phyloP scores from a whole-genome alignment of 1,140 invertebrate species.

The Bicyclus anynana region DNA sequence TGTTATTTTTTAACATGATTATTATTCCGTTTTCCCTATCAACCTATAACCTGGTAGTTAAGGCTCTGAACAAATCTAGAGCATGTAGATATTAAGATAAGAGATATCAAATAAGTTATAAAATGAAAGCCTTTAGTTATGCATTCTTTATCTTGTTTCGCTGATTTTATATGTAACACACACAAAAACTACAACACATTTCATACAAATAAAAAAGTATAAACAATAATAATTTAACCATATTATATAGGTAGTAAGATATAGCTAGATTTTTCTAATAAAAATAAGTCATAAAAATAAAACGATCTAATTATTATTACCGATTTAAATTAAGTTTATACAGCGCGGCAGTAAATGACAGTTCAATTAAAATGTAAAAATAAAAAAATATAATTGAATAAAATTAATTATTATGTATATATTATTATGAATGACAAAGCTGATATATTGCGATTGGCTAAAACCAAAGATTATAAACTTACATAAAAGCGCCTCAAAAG shows the following conservation, averaged over 20 bases:
- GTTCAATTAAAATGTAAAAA: conserved; percentile 16
- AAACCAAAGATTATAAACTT: conserved; percentile 24
- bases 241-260: background rate
- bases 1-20: too few relatives aligned
- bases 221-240: background rate
- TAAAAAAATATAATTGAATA: conserved; percentile 25
- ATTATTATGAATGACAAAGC: conserved; percentile 21
- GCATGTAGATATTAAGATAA: too few relatives aligned
- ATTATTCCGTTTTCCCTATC: too few relatives aligned
- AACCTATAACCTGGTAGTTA: too few relatives aligned
- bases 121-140: too few relatives aligned
- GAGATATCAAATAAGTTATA: too few relatives aligned
- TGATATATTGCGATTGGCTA: conserved; percentile 28
- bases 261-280: background rate
- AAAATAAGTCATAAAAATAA: conserved; percentile 1
- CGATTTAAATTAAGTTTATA: background rate
- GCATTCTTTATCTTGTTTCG: too few relatives aligned
- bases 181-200: too few relatives aligned
- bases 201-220: background rate
- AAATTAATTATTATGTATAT: conserved; percentile 9
- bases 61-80: too few relatives aligned
- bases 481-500: conserved; percentile 31
- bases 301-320: background rate
- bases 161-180: too few relatives aligned
- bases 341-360: too few relatives aligned